Percentiles rank a stretch among this genome's conserved stretches.
These are phyloP conservation scores for Apodemia mormo DNA, from an alignment of 2,888 invertebrate genomes.

Conservation along the genomic window DNA sequence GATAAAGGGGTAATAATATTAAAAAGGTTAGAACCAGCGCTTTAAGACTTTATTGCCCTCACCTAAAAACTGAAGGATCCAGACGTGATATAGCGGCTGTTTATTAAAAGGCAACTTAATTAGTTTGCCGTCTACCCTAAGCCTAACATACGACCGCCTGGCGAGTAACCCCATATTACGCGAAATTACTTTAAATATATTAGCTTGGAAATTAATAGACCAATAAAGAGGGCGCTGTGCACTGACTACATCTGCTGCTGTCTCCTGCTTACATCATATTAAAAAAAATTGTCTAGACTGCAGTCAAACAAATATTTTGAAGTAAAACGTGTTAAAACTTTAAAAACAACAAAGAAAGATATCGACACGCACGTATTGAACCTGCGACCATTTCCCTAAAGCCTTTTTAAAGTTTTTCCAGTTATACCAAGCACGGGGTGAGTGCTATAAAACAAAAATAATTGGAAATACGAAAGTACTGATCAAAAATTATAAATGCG, in stretches of 20 bases:
- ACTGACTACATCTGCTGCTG: not conserved
- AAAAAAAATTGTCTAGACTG: not conserved
- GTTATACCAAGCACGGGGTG: too few relatives aligned
- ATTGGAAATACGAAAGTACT: too few relatives aligned
- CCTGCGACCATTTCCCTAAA: too few relatives aligned
- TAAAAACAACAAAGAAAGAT: too few relatives aligned
- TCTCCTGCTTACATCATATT: not conserved
- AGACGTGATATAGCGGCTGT: constrained; percentile 15
- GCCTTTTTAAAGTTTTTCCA: too few relatives aligned
- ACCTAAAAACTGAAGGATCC: constrained; percentile 6
- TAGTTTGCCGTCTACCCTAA: constrained; percentile 23
- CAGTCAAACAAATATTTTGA: too few relatives aligned
- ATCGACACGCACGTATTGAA: too few relatives aligned
- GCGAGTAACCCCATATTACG: constrained; percentile 15
- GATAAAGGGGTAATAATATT: too few relatives aligned
- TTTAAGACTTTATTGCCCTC: not conserved
- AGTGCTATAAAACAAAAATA: too few relatives aligned
- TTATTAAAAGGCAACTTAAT: constrained; percentile 24
- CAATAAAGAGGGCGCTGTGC: not conserved
- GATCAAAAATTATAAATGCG: too few relatives aligned
- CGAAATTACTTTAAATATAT: constrained; percentile 15
- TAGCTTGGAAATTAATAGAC: not conserved
- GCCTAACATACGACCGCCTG: constrained; percentile 13
- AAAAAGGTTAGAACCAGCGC: too few relatives aligned
- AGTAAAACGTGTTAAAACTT: too few relatives aligned